These are phyloP conservation scores for Loriculus beryllinus DNA, from an alignment of 2,797 vertebrate species.

Conservation along the genomic window DNA sequence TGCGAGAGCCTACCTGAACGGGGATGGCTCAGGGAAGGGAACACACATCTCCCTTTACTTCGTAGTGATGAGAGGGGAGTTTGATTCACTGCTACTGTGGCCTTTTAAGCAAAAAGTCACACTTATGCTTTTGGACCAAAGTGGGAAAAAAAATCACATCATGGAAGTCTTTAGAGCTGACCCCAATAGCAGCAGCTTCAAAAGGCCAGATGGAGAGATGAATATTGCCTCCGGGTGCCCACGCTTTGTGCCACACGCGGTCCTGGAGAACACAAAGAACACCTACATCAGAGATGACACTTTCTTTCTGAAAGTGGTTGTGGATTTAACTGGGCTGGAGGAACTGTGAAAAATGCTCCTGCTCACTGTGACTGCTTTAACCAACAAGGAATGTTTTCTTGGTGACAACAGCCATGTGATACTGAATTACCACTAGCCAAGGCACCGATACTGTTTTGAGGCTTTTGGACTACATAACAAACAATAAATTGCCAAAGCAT, in stretches of 20 bases:
- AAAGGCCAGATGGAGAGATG: conserved; percentile 79
- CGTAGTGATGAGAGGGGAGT: conserved; percentile 89
- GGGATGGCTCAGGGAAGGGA: conserved; percentile 84
- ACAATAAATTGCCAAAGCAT: conserved; percentile 3
- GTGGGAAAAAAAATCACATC: conserved; percentile 81
- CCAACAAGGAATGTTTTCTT: background rate
- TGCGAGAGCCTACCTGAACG: conserved; percentile 83
- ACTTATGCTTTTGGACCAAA: conserved; percentile 88
- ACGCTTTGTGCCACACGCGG: conserved; percentile 78
- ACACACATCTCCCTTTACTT: conserved; percentile 88
- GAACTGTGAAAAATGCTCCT: conserved; percentile 69
- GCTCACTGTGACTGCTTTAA: background rate
- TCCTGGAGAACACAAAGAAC: conserved; percentile 78
- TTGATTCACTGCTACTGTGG: conserved; percentile 87
- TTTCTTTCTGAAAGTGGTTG: conserved; percentile 87
- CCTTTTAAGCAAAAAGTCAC: conserved; percentile 88
- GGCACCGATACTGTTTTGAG: background rate
- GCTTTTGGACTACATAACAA: background rate
- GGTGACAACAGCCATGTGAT: background rate
- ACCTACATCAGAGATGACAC: conserved; percentile 86
- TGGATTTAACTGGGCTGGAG: conserved; percentile 86
- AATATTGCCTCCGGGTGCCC: conserved; percentile 88
- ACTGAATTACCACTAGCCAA: background rate
- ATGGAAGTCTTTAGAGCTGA: conserved; percentile 85
- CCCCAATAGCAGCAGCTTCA: conserved; percentile 83